Evolutionary conservation across 2,113 vertebrate species (phyloP).

Genomic region (Tachycineta bicolor): DNA sequence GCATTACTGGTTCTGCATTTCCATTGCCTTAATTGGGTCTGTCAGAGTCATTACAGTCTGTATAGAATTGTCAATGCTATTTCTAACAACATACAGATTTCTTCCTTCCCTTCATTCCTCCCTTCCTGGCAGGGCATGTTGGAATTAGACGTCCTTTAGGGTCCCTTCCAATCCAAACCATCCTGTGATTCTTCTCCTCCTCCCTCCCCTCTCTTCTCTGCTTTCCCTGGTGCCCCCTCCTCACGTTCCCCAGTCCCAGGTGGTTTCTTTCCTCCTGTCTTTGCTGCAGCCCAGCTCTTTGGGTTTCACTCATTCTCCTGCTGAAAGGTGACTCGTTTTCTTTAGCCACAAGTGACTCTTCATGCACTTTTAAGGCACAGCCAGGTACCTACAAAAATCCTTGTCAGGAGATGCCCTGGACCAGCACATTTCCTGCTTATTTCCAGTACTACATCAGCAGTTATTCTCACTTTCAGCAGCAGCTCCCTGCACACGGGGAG

Average conservation of each 20-base stretch:
- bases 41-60: background rate
- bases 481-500: accelerated
- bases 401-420: background rate
- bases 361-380: background rate
- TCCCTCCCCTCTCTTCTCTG: background rate
- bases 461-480: background rate
- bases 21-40: constrained; percentile 55
- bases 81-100: constrained; percentile 12
- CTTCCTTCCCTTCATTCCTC: background rate
- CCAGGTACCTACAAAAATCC: background rate
- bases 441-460: background rate
- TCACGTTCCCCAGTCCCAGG: background rate
- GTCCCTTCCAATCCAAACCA: background rate
- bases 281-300: background rate
- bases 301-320: background rate
- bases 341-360: background rate
- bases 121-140: background rate
- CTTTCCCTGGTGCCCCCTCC: background rate
- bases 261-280: background rate
- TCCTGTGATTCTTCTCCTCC: background rate
- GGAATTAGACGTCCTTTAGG: background rate
- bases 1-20: constrained; percentile 48
- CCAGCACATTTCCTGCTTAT: background rate
- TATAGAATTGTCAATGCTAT: constrained; percentile 6
- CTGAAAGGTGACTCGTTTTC: background rate